These are phyloP conservation scores for Diadema setosum DNA, from an alignment of 35 echinoderm and acorn worm species.

Conservation along the genomic window DNA sequence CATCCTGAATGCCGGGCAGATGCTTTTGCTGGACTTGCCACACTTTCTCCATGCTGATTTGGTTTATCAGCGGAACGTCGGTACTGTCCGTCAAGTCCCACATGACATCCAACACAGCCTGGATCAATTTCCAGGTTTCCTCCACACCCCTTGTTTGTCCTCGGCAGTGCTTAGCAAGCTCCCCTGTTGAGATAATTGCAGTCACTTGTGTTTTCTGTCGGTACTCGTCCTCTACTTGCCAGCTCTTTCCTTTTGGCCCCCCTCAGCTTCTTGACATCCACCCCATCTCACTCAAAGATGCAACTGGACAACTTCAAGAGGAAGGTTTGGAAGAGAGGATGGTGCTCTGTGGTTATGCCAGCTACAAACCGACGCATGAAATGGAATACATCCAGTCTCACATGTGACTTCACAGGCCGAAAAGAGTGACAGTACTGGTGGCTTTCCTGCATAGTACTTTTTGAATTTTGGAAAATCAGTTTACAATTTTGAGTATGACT, in stretches of 20 bases:
- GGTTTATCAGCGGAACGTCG: background rate
- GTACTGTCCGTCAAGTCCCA: conserved; percentile 6
- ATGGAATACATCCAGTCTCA: conserved; percentile 18
- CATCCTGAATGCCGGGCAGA: conserved; percentile 38
- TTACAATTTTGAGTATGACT: too few relatives aligned
- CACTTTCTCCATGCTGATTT: background rate
- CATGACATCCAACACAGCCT: background rate
- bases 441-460: background rate
- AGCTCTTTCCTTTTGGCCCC: background rate
- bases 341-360: conserved; percentile 39
- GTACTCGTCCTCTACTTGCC: background rate
- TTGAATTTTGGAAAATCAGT: too few relatives aligned
- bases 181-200: background rate
- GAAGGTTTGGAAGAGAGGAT: conserved; percentile 29
- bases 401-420: background rate
- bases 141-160: conserved; percentile 8
- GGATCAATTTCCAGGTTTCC: background rate
- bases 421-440: background rate
- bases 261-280: background rate
- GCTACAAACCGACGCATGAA: background rate
- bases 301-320: background rate
- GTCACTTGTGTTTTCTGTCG: background rate
- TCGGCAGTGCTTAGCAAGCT: conserved; percentile 39
- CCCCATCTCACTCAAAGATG: conserved; percentile 2
- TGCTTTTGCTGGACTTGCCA: conserved; percentile 57